Base-by-base conservation (phyloP, 1,140 invertebrate genomes). In the Lepidurus couesii region DNA sequence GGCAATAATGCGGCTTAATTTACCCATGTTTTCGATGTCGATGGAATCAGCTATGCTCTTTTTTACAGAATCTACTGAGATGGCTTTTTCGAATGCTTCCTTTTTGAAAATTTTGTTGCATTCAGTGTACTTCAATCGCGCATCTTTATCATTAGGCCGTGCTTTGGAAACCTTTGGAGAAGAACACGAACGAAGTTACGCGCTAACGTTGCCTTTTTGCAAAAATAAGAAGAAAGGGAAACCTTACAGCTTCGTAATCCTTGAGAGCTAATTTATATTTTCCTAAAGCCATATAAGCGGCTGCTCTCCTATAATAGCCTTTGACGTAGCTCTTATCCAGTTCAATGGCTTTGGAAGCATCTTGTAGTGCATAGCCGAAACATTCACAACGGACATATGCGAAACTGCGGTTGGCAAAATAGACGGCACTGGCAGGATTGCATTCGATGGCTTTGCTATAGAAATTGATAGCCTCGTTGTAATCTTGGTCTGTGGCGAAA, bases 61-160 rank as follows among this genome's bases (percentile, higher is more conserved):
- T 83, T 92, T 92, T 42, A 90, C 90, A 80, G 96, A 93, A 82
- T 99, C 96, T 2, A 96, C 92, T 11, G 96, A 90, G 83, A 99
- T 99, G 1, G 98, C 98, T 86, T 96, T 96, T 85, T 98, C 94
- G 87, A 99, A 99, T 1, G 96, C 95, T 80, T 95, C 89, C 86
- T 93, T 92, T 85, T 93, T 95, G 4, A 98, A 93, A 83, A 99
- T 96, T 88, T 99, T 99, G 84, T 91, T 92, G 86, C 98, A 99
- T 87, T 99, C 97, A 53, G 88, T 90, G 83, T 88, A 98, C 85
- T 99, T 99, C n/a, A 90, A 82, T 85, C 93, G 93, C 10, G 96
- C 96, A 88, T 99, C 96, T 85, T 93, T 93, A 85, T 99, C 96
- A 86, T 91, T 95, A 80, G 97, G 98, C 80, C 91, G 88, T 75